Base-by-base conservation (phyloP, 2,797 vertebrate species). In the Anableps anableps region DNA sequence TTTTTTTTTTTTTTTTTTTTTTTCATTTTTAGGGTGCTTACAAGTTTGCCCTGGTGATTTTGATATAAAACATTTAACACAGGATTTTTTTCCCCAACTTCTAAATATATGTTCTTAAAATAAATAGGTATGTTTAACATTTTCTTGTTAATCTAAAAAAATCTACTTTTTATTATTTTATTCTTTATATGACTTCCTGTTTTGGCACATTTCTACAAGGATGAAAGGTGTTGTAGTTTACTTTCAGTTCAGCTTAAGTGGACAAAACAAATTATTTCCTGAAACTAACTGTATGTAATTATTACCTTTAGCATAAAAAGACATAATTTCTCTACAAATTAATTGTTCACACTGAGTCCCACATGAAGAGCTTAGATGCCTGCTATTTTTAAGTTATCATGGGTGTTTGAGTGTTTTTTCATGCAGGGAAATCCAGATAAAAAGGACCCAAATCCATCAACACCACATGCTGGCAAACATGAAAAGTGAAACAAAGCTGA, bases 371-470 rank as follows among this genome's bases (percentile, higher is more conserved):
- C 43, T 58, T 4, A 73, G 26, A 13, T 72, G 23, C 66, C 29
- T 66, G 41, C 50, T 87, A 29, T 85, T 75, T 78, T 77, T 76
- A 73, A 50, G 21, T 29, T 66, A 19, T 21, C 29, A 14, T 5
- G 0, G 14, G 29, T 60, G 34, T 48, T 77, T 60, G 21, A 19
- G 3, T 50, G 17, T 80, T 84, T 85, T n/a, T 77, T 74, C 72
- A 76, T 66, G 74, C 36, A 29, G 19, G 55, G 48, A 74, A 75
- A 84, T 85, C 50, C 43, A 79, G 45, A 76, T 79, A 78, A 5
- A 10, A 64, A 77, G 38, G 36, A 75, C 10, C 58, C 80, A 78
- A 84, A 89, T 89, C 78, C 76, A 75, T 86, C 80, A 74, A 26
- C 78, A 81, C 78, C 73, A 45, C 81, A 82, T 70, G 53, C 76